Conservation (phyloP, 2,797 vertebrate species). For the Apogon talboti region DNA sequence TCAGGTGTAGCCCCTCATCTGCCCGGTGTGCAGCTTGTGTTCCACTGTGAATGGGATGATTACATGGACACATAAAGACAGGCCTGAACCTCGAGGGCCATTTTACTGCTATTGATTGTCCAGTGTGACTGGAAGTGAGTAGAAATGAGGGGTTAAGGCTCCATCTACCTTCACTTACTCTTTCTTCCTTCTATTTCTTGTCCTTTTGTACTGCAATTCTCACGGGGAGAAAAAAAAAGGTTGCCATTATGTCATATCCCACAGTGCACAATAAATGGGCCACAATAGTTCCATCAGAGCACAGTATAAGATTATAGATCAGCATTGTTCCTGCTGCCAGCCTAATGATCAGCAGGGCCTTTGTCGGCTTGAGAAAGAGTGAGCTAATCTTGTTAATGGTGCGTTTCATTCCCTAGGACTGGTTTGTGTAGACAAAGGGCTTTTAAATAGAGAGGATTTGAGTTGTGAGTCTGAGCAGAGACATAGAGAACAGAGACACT, state of each 20-base stretch:
- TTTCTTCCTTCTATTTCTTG: slow-evolving; percentile 4
- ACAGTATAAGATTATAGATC: slow-evolving; percentile 73
- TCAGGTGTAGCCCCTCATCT: neutral
- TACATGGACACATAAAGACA: slow-evolving; percentile 37
- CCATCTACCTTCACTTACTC: slow-evolving; percentile 36
- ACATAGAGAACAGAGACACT: slow-evolving; percentile 64
- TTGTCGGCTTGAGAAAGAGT: slow-evolving; percentile 70
- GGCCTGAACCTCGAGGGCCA: slow-evolving; percentile 38
- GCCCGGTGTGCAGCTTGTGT: neutral
- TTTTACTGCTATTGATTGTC: slow-evolving; percentile 58
- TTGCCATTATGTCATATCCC: slow-evolving; percentile 54
- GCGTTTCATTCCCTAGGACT: slow-evolving; percentile 66
- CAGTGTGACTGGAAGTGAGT: slow-evolving; percentile 36
- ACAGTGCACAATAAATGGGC: slow-evolving; percentile 60
- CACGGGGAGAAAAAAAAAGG: slow-evolving; percentile 13
- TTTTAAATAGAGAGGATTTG: slow-evolving; percentile 71
- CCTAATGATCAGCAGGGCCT: slow-evolving; percentile 72
- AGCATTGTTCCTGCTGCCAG: slow-evolving; percentile 64
- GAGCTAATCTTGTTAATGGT: slow-evolving; percentile 80
- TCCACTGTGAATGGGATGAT: slow-evolving; percentile 31
- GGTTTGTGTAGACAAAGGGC: slow-evolving; percentile 66
- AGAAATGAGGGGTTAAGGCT: slow-evolving; percentile 60
- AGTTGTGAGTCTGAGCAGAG: slow-evolving; percentile 66
- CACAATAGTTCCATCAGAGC: slow-evolving; percentile 61
- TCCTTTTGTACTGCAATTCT: slow-evolving; percentile 32